phyloP scores from a whole-genome alignment of 2,888 invertebrate species.

The Amphipoea oculea region DNA sequence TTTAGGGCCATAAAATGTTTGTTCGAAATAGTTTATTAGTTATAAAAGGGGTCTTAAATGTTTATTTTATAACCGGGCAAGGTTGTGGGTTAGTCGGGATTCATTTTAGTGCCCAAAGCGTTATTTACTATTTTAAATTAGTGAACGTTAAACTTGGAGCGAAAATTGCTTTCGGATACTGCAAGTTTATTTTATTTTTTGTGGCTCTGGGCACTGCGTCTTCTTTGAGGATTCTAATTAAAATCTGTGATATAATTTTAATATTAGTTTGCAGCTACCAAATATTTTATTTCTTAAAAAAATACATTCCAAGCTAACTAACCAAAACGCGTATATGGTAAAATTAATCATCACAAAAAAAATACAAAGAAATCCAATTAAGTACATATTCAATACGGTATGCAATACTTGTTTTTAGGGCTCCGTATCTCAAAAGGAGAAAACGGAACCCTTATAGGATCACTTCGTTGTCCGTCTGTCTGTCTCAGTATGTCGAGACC shows the following conservation, averaged over 20 bases:
- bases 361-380: too few species aligned
- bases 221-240: neutral
- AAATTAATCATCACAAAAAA: too few species aligned
- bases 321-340: too few species aligned
- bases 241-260: conserved; percentile 4
- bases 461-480: too few species aligned
- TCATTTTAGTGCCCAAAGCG: conserved; percentile 56
- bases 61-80: conserved; percentile 62
- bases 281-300: neutral
- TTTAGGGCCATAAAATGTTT: conserved; percentile 64
- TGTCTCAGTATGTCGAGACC: too few species aligned
- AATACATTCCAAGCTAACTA: too few species aligned
- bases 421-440: too few species aligned
- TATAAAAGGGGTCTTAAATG: conserved; percentile 59
- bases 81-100: conserved; percentile 60
- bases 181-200: conserved; percentile 12
- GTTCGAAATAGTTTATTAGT: conserved; percentile 67
- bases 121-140: conserved; percentile 59
- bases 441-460: too few species aligned
- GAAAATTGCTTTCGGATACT: conserved; percentile 42
- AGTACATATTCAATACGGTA: too few species aligned
- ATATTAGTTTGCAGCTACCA: neutral
- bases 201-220: neutral
- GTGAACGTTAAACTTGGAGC: conserved; percentile 45
- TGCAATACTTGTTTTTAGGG: too few species aligned